phyloP scores from a whole-genome alignment of 2,888 invertebrate genomes.

The Synergus japonicus region DNA sequence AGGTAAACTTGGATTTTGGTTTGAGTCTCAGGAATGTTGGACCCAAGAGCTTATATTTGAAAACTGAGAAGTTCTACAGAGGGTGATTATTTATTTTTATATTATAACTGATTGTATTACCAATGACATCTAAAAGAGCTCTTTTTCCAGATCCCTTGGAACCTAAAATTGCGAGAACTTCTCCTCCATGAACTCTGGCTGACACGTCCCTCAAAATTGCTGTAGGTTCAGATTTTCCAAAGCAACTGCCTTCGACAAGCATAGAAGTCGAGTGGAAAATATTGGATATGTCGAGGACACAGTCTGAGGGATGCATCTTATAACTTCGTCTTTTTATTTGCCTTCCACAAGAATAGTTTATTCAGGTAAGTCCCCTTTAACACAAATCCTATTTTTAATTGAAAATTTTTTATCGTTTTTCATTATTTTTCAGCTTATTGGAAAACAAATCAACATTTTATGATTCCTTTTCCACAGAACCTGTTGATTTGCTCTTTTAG shows the following conservation, averaged over 20 bases:
- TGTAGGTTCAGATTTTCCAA: constrained; percentile 71
- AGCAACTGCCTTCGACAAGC: constrained; percentile 68
- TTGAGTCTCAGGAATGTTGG: neutral
- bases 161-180: constrained; percentile 94
- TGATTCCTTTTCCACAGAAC: neutral
- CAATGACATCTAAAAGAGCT: constrained; percentile 94
- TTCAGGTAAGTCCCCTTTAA: neutral
- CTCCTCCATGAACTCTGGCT: constrained; percentile 93
- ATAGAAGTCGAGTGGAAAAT: constrained; percentile 85
- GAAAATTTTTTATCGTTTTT: neutral
- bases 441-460: neutral
- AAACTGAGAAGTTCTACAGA: too few species aligned
- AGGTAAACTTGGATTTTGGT: neutral
- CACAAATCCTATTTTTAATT: neutral
- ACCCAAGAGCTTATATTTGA: too few species aligned
- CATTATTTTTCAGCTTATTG: neutral
- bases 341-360: neutral
- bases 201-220: constrained; percentile 95
- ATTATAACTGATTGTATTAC: constrained; percentile 56
- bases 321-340: neutral
- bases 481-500: neutral
- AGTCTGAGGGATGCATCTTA: constrained; percentile 89
- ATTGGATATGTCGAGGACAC: constrained; percentile 91
- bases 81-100: neutral
- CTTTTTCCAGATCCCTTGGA: constrained; percentile 98